These are phyloP conservation scores for Urocolius indicus DNA, from an alignment of 2,113 vertebrate species.

Conservation along the genomic window DNA sequence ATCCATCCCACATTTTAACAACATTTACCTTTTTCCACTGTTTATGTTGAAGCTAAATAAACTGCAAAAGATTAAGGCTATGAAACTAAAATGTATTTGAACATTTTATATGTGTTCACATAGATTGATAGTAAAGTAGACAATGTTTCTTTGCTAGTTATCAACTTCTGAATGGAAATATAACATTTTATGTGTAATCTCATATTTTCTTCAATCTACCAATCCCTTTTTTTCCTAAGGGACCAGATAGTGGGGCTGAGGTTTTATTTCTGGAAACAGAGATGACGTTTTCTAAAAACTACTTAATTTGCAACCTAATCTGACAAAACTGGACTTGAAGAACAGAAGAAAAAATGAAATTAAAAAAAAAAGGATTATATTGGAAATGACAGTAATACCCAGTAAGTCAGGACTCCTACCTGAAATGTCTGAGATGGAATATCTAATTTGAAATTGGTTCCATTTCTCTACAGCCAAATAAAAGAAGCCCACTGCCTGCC, in stretches of 20 bases:
- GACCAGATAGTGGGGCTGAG: neutral
- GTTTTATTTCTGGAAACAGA: neutral
- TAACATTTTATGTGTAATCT: neutral
- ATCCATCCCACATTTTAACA: neutral
- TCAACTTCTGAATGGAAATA: neutral
- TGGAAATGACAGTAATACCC: neutral
- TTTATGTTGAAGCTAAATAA: neutral
- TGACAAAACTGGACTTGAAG: neutral
- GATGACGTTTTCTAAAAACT: neutral
- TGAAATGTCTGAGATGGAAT: neutral
- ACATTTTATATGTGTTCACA: neutral
- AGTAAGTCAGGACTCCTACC: neutral
- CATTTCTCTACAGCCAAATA: accelerated
- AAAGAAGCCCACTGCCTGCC: neutral
- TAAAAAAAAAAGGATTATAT: accelerated
- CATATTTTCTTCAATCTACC: neutral
- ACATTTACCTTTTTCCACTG: neutral
- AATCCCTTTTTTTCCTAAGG: neutral
- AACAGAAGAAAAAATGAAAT: too few species aligned
- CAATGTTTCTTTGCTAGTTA: neutral
- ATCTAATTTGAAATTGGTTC: neutral
- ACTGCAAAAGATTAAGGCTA: neutral
- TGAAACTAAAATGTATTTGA: neutral
- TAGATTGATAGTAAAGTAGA: neutral
- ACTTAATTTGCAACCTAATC: neutral